phyloP scores from a whole-genome alignment of 2,113 vertebrate genomes.

The Ctenodactylus gundi region DNA sequence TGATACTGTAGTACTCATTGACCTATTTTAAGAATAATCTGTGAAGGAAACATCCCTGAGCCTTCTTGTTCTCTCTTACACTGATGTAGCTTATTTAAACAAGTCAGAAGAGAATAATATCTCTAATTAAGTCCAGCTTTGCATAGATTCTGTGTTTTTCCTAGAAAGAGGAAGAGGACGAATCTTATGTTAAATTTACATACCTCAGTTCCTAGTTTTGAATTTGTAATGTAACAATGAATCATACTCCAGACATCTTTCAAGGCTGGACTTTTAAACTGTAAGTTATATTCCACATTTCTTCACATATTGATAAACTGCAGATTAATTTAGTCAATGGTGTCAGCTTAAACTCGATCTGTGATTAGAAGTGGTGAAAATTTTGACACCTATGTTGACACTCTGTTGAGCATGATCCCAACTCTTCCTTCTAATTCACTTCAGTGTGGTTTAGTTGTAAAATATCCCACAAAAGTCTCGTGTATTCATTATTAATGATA shows the following conservation, averaged over 20 bases:
- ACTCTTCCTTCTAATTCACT: neutral
- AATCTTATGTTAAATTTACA: neutral
- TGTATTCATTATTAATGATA: too few relatives aligned
- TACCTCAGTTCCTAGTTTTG: neutral
- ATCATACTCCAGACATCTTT: neutral
- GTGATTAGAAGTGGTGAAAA: neutral
- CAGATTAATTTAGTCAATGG: neutral
- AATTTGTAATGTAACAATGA: neutral
- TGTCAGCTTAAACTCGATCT: neutral
- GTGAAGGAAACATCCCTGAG: neutral
- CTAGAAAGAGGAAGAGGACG: accelerated
- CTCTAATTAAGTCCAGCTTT: neutral
- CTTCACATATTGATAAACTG: neutral
- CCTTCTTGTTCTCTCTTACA: neutral
- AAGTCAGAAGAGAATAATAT: neutral
- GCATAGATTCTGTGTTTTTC: neutral
- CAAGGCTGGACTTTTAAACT: neutral
- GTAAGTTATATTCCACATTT: neutral
- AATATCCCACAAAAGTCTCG: too few relatives aligned
- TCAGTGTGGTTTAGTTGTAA: too few relatives aligned
- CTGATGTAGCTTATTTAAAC: neutral
- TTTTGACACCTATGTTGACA: neutral
- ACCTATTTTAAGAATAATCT: neutral
- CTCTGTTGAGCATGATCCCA: accelerated
- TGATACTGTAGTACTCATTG: accelerated